A percentile compares a stretch with the other conserved stretches of the same genome.
Conservation (phyloP, 2,797 vertebrate species). For the Pachyuromys duprasi region DNA sequence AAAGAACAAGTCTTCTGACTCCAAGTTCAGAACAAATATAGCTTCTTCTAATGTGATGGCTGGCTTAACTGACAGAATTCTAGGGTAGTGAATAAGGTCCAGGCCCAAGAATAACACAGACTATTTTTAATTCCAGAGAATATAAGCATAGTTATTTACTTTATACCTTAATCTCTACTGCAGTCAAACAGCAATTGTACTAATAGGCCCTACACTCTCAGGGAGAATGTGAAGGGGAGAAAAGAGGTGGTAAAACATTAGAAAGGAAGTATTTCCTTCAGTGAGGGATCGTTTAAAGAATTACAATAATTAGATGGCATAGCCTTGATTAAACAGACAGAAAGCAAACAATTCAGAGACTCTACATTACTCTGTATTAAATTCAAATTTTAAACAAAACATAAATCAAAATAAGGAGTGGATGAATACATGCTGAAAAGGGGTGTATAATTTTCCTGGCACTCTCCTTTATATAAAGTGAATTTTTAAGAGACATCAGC, state of each 20-base stretch:
- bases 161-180: slow-evolving; percentile 52
- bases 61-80: slow-evolving; percentile 6
- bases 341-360: slow-evolving; percentile 55
- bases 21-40: slow-evolving; percentile 27
- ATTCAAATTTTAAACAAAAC: slow-evolving; percentile 57
- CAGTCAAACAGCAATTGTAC: slow-evolving; percentile 43
- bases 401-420: slow-evolving; percentile 52
- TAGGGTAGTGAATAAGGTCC: slow-evolving; percentile 8
- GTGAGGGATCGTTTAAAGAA: slow-evolving; percentile 24
- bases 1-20: slow-evolving; percentile 44
- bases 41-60: slow-evolving; percentile 31
- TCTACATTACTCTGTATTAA: slow-evolving; percentile 54
- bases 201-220: slow-evolving; percentile 24
- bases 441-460: neutral
- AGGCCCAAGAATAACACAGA: slow-evolving; percentile 33
- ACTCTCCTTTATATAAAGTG: slow-evolving; percentile 33
- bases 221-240: slow-evolving; percentile 30
- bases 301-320: slow-evolving; percentile 34
- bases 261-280: slow-evolving; percentile 60
- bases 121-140: slow-evolving; percentile 54
- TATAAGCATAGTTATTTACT: slow-evolving; percentile 57
- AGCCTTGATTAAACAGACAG: slow-evolving; percentile 58
- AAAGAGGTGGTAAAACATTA: slow-evolving; percentile 58
- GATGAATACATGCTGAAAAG: slow-evolving; percentile 13
- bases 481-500: slow-evolving; percentile 36